A percentile compares a stretch with the other conserved stretches of the same genome.
Evolutionary conservation across 2,888 invertebrate genomes (phyloP).

Genomic region (Lochmaea capreae): DNA sequence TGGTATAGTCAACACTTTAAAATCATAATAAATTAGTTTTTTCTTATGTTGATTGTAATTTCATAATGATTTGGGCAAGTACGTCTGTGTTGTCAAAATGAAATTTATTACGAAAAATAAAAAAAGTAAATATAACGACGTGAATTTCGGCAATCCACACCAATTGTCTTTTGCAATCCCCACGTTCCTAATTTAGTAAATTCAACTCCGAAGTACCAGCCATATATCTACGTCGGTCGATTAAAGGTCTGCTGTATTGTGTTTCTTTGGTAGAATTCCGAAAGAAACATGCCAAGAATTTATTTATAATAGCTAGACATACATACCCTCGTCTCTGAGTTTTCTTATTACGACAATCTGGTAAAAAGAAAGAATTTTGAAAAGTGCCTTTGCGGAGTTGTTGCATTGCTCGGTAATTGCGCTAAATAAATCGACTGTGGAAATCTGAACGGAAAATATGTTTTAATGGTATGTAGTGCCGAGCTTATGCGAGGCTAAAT

Average conservation of each 20-base stretch:
- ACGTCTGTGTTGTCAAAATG: conserved; percentile 36
- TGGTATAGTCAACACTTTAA: too few species aligned
- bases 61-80: conserved; percentile 41
- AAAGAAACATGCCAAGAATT: conserved; percentile 57
- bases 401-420: conserved; percentile 59
- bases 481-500: background rate
- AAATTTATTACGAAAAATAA: background rate
- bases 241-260: conserved; percentile 52
- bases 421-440: conserved; percentile 49
- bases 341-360: conserved; percentile 49
- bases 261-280: conserved; percentile 54
- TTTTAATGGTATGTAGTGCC: conserved; percentile 18
- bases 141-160: conserved; percentile 18
- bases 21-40: too few species aligned
- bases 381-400: conserved; percentile 52
- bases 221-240: conserved; percentile 51
- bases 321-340: conserved; percentile 35
- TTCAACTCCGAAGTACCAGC: conserved; percentile 43
- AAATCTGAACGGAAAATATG: conserved; percentile 39
- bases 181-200: conserved; percentile 50
- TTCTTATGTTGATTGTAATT: conserved; percentile 6
- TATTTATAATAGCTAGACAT: conserved; percentile 54
- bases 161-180: conserved; percentile 23
- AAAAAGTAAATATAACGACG: background rate
- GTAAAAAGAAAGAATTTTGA: conserved; percentile 53